Evolutionary conservation across 1,140 invertebrate genomes (phyloP).

Genomic region (Drosophila kurseongensis): DNA sequence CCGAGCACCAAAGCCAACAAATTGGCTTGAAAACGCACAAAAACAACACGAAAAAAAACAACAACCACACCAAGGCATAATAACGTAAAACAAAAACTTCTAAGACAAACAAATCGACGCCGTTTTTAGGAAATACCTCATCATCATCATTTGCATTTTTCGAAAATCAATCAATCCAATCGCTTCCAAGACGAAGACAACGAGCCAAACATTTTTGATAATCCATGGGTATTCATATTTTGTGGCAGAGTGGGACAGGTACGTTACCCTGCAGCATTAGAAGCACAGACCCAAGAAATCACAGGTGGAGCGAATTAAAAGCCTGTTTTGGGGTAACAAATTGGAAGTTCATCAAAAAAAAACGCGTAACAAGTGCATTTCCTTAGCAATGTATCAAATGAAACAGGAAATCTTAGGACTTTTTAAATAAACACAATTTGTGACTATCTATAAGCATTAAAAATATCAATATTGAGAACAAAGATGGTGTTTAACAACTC

Average conservation of each 20-base stretch:
- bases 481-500: too few species aligned
- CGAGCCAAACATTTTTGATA: constrained; percentile 38
- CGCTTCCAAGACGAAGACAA: constrained; percentile 45
- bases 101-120: constrained; percentile 73
- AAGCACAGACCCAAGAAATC: background rate
- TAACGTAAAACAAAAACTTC: constrained; percentile 67
- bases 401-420: background rate
- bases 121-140: constrained; percentile 76
- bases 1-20: constrained; percentile 63
- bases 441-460: too few species aligned
- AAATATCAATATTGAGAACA: too few species aligned
- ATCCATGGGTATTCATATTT: constrained; percentile 37
- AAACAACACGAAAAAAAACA: constrained; percentile 43
- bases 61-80: constrained; percentile 33
- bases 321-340: background rate
- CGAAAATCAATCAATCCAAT: constrained; percentile 74
- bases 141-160: constrained; percentile 77
- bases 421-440: too few species aligned
- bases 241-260: constrained; percentile 8
- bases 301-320: constrained; percentile 4
- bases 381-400: background rate
- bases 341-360: background rate
- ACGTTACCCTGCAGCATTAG: constrained; percentile 30
- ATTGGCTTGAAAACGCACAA: constrained; percentile 69
- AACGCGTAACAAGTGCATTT: constrained; percentile 7